Evolutionary conservation across 2,113 vertebrate species (phyloP).

Genomic region (Paracanthobrama guichenoti): DNA sequence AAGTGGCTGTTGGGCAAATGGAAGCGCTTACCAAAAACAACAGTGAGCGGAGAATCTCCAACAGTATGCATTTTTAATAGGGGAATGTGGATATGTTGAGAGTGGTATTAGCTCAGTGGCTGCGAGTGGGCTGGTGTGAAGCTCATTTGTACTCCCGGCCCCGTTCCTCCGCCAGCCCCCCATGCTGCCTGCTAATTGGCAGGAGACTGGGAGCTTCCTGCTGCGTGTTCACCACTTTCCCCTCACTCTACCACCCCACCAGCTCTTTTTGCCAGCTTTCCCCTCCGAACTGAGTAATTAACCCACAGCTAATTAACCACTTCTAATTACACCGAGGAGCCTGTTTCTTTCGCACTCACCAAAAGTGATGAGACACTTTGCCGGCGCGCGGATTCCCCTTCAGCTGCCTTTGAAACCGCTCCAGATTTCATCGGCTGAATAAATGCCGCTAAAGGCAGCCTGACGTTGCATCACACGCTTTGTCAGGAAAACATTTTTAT

Average conservation of each 20-base stretch:
- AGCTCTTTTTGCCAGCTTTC: slow-evolving; percentile 67
- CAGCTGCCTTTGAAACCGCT: slow-evolving; percentile 57
- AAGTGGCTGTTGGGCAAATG: slow-evolving; percentile 54
- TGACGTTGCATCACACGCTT: not conserved
- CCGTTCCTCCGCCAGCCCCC: slow-evolving; percentile 53
- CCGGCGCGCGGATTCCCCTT: slow-evolving; percentile 58
- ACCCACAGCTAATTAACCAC: slow-evolving; percentile 99
- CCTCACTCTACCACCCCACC: slow-evolving; percentile 71
- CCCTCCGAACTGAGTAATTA: slow-evolving; percentile 89
- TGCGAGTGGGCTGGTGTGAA: slow-evolving; percentile 62
- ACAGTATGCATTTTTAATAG: slow-evolving; percentile 59
- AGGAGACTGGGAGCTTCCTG: slow-evolving; percentile 78
- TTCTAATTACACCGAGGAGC: slow-evolving; percentile 93
- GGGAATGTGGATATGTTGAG: slow-evolving; percentile 56
- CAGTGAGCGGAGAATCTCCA: slow-evolving; percentile 45
- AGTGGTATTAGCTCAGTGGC: slow-evolving; percentile 51
- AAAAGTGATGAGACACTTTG: slow-evolving; percentile 77
- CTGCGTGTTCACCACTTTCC: slow-evolving; percentile 74
- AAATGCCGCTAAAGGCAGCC: slow-evolving; percentile 35
- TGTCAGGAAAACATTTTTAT: slow-evolving; percentile 53
- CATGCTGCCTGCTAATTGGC: slow-evolving; percentile 78
- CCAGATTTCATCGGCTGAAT: slow-evolving; percentile 52
- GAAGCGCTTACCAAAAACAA: slow-evolving; percentile 57
- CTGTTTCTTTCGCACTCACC: slow-evolving; percentile 88
- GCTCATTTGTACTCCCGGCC: slow-evolving; percentile 66